phyloP scores from a whole-genome alignment of 2,797 vertebrate genomes.

The Chaunax sp. region DNA sequence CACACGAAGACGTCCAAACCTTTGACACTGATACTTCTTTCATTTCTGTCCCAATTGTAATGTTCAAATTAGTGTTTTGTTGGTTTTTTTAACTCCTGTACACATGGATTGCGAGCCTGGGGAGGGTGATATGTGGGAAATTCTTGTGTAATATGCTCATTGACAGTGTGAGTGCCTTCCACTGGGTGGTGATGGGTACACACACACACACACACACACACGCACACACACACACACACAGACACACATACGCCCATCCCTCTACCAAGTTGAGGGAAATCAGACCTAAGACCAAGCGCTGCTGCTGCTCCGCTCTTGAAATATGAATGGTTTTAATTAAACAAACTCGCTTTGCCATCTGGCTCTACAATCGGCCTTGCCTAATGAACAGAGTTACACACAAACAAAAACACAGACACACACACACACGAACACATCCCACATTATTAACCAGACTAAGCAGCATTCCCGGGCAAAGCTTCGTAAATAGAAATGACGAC shows the following conservation, averaged over 20 bases:
- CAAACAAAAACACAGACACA: conserved; percentile 37
- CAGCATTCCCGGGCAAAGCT: conserved; percentile 52
- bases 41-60: conserved; percentile 32
- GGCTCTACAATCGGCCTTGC: conserved; percentile 69
- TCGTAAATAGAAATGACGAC: conserved; percentile 56
- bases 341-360: conserved; percentile 80
- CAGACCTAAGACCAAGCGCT: conserved; percentile 64
- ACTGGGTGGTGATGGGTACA: conserved; percentile 8
- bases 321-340: conserved; percentile 84
- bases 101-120: conserved; percentile 58
- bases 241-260: conserved; percentile 27
- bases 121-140: conserved; percentile 3
- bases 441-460: conserved; percentile 70
- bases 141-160: conserved; percentile 49
- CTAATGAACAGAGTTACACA: conserved; percentile 72
- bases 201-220: conserved; percentile 16
- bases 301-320: conserved; percentile 71
- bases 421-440: conserved; percentile 6
- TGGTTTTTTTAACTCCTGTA: conserved; percentile 8
- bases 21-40: conserved; percentile 10
- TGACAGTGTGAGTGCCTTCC: conserved; percentile 47
- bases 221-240: conserved; percentile 17
- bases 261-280: conserved; percentile 71
- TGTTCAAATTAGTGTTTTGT: conserved; percentile 40
- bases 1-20: conserved; percentile 14